phyloP scores from a whole-genome alignment of 2,888 invertebrate species.

The Dichetophora obliterata region DNA sequence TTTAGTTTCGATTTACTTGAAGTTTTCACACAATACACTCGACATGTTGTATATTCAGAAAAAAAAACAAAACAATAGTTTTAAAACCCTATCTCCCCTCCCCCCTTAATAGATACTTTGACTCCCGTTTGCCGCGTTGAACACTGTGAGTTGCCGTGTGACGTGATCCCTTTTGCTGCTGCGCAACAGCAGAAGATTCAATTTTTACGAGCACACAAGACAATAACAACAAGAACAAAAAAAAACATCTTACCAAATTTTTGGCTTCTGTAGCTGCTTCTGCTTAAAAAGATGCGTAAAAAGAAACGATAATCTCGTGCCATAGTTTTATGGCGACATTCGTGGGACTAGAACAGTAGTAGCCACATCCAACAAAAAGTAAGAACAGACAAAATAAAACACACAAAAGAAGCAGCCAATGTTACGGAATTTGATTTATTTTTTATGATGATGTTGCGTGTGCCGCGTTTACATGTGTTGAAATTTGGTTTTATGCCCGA shows the following conservation, averaged over 20 bases:
- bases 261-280: constrained; percentile 28
- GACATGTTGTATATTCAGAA: too few relatives aligned
- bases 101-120: too few relatives aligned
- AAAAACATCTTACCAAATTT: constrained; percentile 31
- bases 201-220: constrained; percentile 28
- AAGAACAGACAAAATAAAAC: neutral
- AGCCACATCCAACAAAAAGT: neutral
- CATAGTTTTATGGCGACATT: constrained; percentile 18
- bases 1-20: too few relatives aligned
- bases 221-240: constrained; percentile 31
- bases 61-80: too few relatives aligned
- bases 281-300: constrained; percentile 18
- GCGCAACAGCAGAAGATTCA: constrained; percentile 24
- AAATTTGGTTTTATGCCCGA: constrained; percentile 22
- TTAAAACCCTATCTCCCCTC: too few relatives aligned
- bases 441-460: constrained; percentile 41
- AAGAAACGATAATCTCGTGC: constrained; percentile 18
- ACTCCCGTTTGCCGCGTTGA: neutral
- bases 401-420: constrained; percentile 7
- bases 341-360: neutral
- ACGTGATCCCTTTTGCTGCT: constrained; percentile 11
- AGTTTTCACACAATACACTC: too few relatives aligned
- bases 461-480: constrained; percentile 40
- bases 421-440: constrained; percentile 12
- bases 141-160: neutral